Conservation (phyloP, 2,888 invertebrate species). For the Choristoneura rosaceana region DNA sequence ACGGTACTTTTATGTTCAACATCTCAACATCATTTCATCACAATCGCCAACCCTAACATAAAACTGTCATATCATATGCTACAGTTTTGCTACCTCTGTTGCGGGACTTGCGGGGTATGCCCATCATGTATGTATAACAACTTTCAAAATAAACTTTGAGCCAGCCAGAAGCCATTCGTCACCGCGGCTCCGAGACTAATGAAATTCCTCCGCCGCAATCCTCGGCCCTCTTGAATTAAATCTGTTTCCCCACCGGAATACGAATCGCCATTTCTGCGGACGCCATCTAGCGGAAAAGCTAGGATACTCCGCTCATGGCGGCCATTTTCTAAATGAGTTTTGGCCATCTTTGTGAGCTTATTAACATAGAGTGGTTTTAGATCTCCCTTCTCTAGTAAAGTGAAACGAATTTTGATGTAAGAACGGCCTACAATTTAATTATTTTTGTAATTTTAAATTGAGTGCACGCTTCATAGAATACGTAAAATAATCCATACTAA, state of each 20-base stretch:
- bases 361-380: not conserved
- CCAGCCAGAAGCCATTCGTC: not conserved
- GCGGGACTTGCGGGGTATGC: too few relatives aligned
- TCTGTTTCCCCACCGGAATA: not conserved
- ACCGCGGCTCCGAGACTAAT: not conserved
- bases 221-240: not conserved
- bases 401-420: too few relatives aligned
- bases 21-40: too few relatives aligned
- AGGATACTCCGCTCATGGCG: not conserved
- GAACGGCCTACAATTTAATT: too few relatives aligned
- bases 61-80: too few relatives aligned
- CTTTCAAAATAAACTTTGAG: not conserved
- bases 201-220: not conserved
- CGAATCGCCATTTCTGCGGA: not conserved
- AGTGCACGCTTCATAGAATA: too few relatives aligned
- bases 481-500: too few relatives aligned
- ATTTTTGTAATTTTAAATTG: too few relatives aligned
- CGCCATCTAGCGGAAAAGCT: not conserved
- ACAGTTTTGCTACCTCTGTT: too few relatives aligned
- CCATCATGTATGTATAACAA: too few relatives aligned
- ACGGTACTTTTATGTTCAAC: too few relatives aligned
- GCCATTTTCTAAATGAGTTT: not conserved
- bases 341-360: not conserved
- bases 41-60: too few relatives aligned
- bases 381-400: not conserved